A percentile compares a stretch with the other conserved stretches of the same genome.
Evolutionary conservation across 2,888 invertebrate genomes (phyloP).

Genomic region (Tenthredo notha): DNA sequence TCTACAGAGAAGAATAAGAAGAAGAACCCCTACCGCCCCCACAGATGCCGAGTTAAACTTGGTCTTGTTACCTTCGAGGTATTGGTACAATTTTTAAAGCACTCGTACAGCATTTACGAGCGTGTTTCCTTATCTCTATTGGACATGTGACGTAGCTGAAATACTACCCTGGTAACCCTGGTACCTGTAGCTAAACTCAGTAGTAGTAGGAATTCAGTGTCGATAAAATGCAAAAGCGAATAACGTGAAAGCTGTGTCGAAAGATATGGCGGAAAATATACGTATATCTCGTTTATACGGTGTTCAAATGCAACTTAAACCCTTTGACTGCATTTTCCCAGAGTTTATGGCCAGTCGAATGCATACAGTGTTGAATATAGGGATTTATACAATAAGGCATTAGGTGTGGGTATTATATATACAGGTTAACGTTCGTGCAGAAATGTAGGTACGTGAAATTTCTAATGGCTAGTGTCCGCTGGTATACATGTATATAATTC

Average conservation of each 20-base stretch:
- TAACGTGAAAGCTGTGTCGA: not conserved
- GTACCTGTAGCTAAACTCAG: not conserved
- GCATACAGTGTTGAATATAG: not conserved
- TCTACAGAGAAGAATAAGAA: too few species aligned
- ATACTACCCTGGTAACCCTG: not conserved
- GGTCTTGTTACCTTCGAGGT: not conserved
- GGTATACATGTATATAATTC: not conserved
- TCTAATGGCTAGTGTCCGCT: not conserved
- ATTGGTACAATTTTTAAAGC: not conserved
- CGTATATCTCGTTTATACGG: not conserved
- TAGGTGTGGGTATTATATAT: not conserved
- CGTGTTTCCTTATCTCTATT: constrained; percentile 8
- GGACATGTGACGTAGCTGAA: not conserved
- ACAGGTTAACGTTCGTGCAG: not conserved
- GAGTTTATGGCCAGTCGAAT: constrained; percentile 5
- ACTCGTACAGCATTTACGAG: not conserved
- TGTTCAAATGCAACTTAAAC: constrained; percentile 10
- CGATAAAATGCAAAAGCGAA: constrained; percentile 27
- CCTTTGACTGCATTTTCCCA: not conserved
- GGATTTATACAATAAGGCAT: constrained; percentile 14
- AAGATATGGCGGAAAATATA: constrained; percentile 2
- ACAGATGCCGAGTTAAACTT: not conserved
- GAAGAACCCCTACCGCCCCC: not conserved
- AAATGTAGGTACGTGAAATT: constrained; percentile 4
- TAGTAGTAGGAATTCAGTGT: not conserved